Conservation (phyloP, 1,140 invertebrate species). For the Drosophila funebris region DNA sequence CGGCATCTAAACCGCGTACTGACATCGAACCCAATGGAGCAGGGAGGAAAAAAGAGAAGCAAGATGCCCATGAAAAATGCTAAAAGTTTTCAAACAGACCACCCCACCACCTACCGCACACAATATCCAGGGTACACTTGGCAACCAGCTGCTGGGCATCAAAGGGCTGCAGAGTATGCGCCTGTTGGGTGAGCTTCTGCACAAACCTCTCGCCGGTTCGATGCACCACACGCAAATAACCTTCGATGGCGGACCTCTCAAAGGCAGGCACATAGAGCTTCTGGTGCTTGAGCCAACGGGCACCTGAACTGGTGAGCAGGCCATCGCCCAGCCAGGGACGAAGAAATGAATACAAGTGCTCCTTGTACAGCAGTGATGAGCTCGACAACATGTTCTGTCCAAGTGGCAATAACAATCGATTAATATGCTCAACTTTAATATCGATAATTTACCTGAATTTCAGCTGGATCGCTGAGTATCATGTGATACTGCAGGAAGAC, state of each 20-base stretch:
- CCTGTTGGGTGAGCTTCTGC: slow-evolving; percentile 52
- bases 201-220: slow-evolving; percentile 61
- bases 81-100: slow-evolving; percentile 53
- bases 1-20: background rate
- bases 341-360: slow-evolving; percentile 78
- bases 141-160: slow-evolving; percentile 85
- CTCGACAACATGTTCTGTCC: slow-evolving; percentile 73
- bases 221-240: slow-evolving; percentile 72
- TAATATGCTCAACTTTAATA: background rate
- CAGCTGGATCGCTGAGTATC: slow-evolving; percentile 77
- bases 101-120: slow-evolving; percentile 56
- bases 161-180: slow-evolving; percentile 48
- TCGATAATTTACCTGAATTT: slow-evolving; percentile 71
- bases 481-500: slow-evolving; percentile 79
- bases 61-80: slow-evolving; percentile 63
- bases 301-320: slow-evolving; percentile 75
- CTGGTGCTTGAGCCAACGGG: slow-evolving; percentile 81
- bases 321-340: slow-evolving; percentile 79
- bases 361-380: slow-evolving; percentile 73
- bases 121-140: slow-evolving; percentile 89
- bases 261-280: slow-evolving; percentile 81
- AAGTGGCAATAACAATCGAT: slow-evolving; percentile 12
- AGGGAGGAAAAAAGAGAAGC: background rate
- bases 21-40: slow-evolving; percentile 4
- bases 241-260: slow-evolving; percentile 75